Evolutionary conservation across 2,113 vertebrate genomes (phyloP), one percentile per base, ranked within the genome.

Genomic region (Desmodus rotundus): DNA sequence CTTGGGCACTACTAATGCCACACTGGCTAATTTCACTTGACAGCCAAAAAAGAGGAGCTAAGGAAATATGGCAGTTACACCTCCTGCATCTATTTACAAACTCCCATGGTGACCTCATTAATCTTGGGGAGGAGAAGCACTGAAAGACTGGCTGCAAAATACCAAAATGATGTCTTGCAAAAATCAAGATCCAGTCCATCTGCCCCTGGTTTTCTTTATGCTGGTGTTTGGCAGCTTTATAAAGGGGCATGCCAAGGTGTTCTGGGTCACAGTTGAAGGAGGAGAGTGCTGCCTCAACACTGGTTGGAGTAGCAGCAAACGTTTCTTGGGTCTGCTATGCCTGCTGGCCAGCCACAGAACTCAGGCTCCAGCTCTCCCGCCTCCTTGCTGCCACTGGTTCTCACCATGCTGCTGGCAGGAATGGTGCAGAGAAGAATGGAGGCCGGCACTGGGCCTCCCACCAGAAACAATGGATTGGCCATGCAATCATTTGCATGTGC

Each of bases 11-110:
- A 87, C 93, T 98, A 87, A 98, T 96, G 97, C 96, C 97, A 97
- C 96, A 98, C 98, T 97, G 98, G 96, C 97, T 98, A 98, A 98
- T 98, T 97, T 98, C 96, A 98, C 97, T 98, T 98, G 97, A 98
- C 98, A 97, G 96, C 91, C 96, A 95, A 98, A 96, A 97, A 96
- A 98, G 97, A 96, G 93, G 95, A 97, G 97, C 96, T 97, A 96
- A 98, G 97, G 95, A 98, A 98, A 96, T 97, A 89, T 98, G 97
- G 98, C 98, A 98, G 98, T 96, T 95, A 98, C 97, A 96, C 97
- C 89, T 98, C 98, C 87, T 88, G 63, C 22, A 43, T 97, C 96
- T 98, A 96, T 97, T 97, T 97, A 98, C 96, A 80, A 45, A 90
- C 90, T 87, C 96, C 97, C 89, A 77, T 93, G 77, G 77, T 91